Percentiles rank a stretch among this genome's conserved stretches.
Evolutionary conservation across 2,797 vertebrate genomes (phyloP).

Genomic region (Lacerta viridis): DNA sequence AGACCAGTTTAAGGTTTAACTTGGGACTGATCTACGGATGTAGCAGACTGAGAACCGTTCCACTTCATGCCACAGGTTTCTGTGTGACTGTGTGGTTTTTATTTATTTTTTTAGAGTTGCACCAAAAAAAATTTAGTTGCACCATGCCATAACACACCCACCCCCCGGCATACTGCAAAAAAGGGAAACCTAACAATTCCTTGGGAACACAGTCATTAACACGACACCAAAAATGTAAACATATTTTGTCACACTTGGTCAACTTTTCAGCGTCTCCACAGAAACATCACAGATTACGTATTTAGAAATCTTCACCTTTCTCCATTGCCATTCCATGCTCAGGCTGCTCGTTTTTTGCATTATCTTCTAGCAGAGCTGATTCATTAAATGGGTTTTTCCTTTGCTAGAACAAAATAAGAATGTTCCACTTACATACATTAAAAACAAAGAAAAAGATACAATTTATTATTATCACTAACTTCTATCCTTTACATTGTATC

Average conservation of each 20-base stretch:
- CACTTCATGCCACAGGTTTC: background rate
- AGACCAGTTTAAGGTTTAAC: background rate
- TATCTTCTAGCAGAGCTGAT: constrained; percentile 55
- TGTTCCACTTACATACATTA: background rate
- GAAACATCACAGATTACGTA: constrained; percentile 55
- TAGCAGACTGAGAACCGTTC: background rate
- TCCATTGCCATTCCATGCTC: constrained; percentile 64
- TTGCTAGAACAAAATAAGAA: constrained; percentile 77
- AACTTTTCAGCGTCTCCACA: background rate
- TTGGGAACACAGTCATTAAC: background rate
- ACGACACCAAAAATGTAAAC: background rate
- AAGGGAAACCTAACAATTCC: background rate
- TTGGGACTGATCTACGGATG: background rate
- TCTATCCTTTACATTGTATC: no score
- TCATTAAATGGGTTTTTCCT: constrained; percentile 92
- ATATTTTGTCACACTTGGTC: background rate
- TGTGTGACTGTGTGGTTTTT: background rate
- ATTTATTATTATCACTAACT: no score
- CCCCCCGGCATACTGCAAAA: background rate
- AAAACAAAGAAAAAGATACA: no score
- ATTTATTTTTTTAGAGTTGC: background rate
- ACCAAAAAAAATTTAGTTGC: background rate
- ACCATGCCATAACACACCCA: background rate
- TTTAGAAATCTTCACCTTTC: constrained; percentile 78
- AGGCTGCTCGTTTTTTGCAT: constrained; percentile 50